Percentiles rank a stretch among this genome's conserved stretches.
phyloP scores from a whole-genome alignment of 1,140 invertebrate genomes.

The Drosophila arizonae region DNA sequence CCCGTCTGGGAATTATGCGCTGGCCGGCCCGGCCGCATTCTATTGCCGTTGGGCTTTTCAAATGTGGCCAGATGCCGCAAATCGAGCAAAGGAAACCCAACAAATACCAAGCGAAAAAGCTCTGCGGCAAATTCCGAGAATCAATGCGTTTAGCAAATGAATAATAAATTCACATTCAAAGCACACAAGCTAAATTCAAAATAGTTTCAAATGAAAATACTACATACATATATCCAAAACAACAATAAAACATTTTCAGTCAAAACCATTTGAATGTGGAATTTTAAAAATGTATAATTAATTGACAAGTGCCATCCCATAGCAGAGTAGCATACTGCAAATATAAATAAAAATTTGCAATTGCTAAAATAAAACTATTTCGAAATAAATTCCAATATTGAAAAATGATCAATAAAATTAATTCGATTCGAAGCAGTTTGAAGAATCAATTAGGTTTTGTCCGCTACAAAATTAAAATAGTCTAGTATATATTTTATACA shows the following conservation, averaged over 20 bases:
- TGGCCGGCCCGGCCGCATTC: slow-evolving; percentile 50
- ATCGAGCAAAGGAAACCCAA: slow-evolving; percentile 31
- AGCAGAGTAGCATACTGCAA: neutral
- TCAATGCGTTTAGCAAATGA: slow-evolving; percentile 34
- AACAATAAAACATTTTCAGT: neutral
- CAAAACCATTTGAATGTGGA: neutral
- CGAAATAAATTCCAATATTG: neutral
- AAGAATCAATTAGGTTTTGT: slow-evolving; percentile 13
- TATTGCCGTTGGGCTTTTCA: slow-evolving; percentile 47
- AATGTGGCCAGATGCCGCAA: slow-evolving; percentile 48
- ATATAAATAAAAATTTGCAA: neutral
- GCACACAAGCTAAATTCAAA: slow-evolving; percentile 11
- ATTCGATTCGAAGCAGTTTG: neutral
- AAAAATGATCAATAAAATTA: neutral
- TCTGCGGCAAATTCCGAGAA: slow-evolving; percentile 17
- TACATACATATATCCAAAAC: neutral
- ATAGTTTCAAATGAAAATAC: slow-evolving; percentile 1
- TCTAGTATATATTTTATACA: neutral
- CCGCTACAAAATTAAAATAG: neutral
- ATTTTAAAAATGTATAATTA: slow-evolving; percentile 1
- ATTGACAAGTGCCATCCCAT: neutral
- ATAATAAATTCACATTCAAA: slow-evolving; percentile 34
- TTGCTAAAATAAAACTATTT: neutral
- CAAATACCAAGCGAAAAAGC: slow-evolving; percentile 22
- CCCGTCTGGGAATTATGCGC: slow-evolving; percentile 63